Conservation (phyloP, 1,140 invertebrate species). For the Eueides isabella region DNA sequence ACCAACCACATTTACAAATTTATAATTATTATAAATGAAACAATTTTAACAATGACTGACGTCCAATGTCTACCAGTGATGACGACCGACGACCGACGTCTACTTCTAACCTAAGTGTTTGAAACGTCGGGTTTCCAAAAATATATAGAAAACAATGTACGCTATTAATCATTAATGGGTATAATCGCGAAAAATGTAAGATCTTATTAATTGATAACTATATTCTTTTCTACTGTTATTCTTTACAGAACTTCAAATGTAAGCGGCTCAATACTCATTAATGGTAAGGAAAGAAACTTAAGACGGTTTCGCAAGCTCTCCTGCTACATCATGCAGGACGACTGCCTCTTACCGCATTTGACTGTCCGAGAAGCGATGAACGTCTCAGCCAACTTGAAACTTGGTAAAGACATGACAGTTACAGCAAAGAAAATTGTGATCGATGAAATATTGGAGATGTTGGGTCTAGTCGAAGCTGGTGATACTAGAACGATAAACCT, state of each 20-base stretch:
- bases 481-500: conserved; percentile 91
- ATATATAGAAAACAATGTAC: too few relatives aligned
- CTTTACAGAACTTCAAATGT: conserved; percentile 87
- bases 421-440: conserved; percentile 91
- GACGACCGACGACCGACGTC: too few relatives aligned
- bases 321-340: conserved; percentile 98
- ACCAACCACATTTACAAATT: too few relatives aligned
- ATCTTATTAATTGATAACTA: too few relatives aligned
- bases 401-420: conserved; percentile 90
- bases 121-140: too few relatives aligned
- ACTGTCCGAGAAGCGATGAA: conserved; percentile 95
- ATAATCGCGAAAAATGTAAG: too few relatives aligned
- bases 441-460: conserved; percentile 92
- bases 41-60: too few relatives aligned
- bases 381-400: conserved; percentile 95
- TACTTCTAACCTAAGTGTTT: too few relatives aligned
- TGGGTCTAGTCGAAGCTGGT: conserved; percentile 87
- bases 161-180: too few relatives aligned
- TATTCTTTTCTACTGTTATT: background rate
- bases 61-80: too few relatives aligned
- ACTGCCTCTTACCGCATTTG: conserved; percentile 93
- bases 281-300: conserved; percentile 93
- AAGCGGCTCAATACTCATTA: conserved; percentile 90
- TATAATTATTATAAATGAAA: too few relatives aligned
- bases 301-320: conserved; percentile 95